Conservation (phyloP, 2,797 vertebrate species). For the Semaprochilodus insignis region DNA sequence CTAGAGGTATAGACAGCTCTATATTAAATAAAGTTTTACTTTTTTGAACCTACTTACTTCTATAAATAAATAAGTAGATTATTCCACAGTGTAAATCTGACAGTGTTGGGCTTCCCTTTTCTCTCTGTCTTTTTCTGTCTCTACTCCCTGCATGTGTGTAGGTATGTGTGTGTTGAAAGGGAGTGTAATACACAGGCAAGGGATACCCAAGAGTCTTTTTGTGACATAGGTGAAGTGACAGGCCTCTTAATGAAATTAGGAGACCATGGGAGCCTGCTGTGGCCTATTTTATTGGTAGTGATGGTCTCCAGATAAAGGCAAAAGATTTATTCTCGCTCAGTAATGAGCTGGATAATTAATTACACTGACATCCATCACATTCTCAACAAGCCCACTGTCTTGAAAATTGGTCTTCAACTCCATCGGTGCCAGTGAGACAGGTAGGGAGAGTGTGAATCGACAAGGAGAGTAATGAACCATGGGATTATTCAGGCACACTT, state of each 20-base stretch:
- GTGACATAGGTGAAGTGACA: constrained; percentile 59
- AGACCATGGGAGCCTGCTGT: constrained; percentile 65
- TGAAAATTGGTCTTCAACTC: constrained; percentile 62
- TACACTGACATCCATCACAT: constrained; percentile 76
- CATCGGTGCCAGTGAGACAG: constrained; percentile 53
- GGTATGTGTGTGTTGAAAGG: background rate
- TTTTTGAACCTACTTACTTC: too few relatives aligned
- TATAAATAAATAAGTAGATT: too few relatives aligned
- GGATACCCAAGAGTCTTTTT: constrained; percentile 1
- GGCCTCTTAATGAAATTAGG: constrained; percentile 61
- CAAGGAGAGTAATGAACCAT: constrained; percentile 58
- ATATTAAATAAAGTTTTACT: too few relatives aligned
- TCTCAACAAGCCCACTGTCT: constrained; percentile 68
- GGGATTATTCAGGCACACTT: constrained; percentile 58
- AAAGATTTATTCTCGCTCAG: constrained; percentile 72
- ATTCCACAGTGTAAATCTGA: too few relatives aligned
- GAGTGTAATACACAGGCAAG: constrained; percentile 1
- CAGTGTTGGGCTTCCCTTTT: too few relatives aligned
- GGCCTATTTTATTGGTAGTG: constrained; percentile 65
- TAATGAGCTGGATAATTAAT: constrained; percentile 80
- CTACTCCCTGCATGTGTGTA: too few relatives aligned
- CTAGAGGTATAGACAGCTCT: too few relatives aligned
- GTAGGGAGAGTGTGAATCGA: constrained; percentile 52
- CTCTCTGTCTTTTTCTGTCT: background rate
- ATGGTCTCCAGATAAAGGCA: constrained; percentile 74